Evolutionary conservation across 2,888 invertebrate genomes (phyloP), one percentile per base, ranked within the genome.

Genomic region (Meteorus colon): DNA sequence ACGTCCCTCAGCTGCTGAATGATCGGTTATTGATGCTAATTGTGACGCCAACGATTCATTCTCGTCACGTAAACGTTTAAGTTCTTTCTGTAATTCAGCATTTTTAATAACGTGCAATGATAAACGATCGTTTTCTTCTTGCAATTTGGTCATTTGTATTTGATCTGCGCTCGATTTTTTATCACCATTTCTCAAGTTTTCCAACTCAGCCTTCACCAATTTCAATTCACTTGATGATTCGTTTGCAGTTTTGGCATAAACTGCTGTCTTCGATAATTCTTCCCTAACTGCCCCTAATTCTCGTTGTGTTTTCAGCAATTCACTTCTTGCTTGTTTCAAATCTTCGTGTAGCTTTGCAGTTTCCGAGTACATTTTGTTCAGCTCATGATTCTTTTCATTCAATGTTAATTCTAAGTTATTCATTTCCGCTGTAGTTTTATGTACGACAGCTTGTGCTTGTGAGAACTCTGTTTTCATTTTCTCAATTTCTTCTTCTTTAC

Each of bases 41-140:
- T 91, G 90, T 34, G 89, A 87, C 19, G 85, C 82, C 62, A 91
- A 82, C 3, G 82, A 83, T 78, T 88, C 89, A 74, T 91, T 91
- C 77, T 91, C 91, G 77, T 90, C 90, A 29, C 83, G 83, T 68
- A 89, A 81, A 73, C 86, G 86, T 74, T 85, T 84, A 5, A 88
- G 78, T 77, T 89, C 87, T 76, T 85, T 84, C 73, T 88, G 85
- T 16, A 88, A 75, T 5, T 86, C 85, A 19, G 68, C 29, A 5
- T 83, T 60, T 71, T 81, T 82, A 45, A 80, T 81, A 31, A 86
- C 77, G 86, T 91, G 90, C 68, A 84, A 86, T 60, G 91, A 90
- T 77, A 91, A 90, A 83, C 91, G 91, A 67, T 92, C 91, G 14
- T 90, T 86, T 72, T 92, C 92, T 41, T 92, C 92, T 75, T 91